phyloP scores from a whole-genome alignment of 2,113 vertebrate species.

The Salvelinus sp. region DNA sequence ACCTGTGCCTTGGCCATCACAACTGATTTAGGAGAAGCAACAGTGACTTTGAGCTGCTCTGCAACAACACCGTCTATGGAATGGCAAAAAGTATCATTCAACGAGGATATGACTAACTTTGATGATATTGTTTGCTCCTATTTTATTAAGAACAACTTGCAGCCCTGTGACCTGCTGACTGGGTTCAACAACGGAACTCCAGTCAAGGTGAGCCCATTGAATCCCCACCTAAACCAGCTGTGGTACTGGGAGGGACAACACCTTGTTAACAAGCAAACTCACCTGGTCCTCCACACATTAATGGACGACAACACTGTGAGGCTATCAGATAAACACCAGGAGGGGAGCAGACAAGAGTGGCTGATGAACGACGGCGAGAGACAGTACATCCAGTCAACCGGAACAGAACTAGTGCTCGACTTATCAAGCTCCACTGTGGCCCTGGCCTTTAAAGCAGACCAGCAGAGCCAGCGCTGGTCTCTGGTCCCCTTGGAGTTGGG shows the following conservation, averaged over 20 bases:
- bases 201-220: slow-evolving; percentile 1
- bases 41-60: neutral
- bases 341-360: neutral
- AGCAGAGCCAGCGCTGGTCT: neutral
- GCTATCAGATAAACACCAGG: neutral
- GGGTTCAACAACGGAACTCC: neutral
- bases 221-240: neutral
- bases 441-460: neutral
- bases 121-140: slow-evolving; percentile 11
- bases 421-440: neutral
- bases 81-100: slow-evolving; percentile 2
- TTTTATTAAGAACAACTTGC: slow-evolving; percentile 10
- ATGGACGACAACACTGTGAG: slow-evolving; percentile 1
- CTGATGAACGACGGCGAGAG: neutral
- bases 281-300: neutral
- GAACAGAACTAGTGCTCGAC: neutral
- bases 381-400: slow-evolving; percentile 12
- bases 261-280: slow-evolving; percentile 11
- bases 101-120: neutral
- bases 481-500: slow-evolving; percentile 2
- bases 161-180: slow-evolving; percentile 19
- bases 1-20: neutral
- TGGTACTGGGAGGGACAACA: slow-evolving; percentile 18
- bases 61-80: neutral
- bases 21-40: neutral